Conservation (phyloP, 2,888 invertebrate species). For the Latrodectus hesperus region DNA sequence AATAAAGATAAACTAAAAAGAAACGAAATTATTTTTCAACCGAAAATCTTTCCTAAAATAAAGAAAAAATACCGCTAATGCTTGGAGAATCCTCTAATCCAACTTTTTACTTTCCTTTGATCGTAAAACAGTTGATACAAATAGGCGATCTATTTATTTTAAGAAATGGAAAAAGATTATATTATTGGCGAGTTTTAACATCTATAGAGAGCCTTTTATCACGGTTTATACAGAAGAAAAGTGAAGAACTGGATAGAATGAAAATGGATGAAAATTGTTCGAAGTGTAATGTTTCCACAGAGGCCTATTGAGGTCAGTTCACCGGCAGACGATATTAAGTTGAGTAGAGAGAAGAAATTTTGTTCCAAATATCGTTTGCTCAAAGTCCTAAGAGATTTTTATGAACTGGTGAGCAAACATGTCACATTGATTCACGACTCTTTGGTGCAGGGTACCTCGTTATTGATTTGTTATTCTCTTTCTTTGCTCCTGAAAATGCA, state of each 20-base stretch:
- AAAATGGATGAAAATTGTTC: slow-evolving; percentile 25
- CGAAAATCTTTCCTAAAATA: too few species aligned
- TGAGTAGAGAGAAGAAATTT: slow-evolving; percentile 1
- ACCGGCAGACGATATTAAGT: slow-evolving; percentile 8
- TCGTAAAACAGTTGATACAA: too few species aligned
- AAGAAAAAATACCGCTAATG: too few species aligned
- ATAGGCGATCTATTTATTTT: too few species aligned
- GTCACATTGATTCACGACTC: slow-evolving; percentile 4
- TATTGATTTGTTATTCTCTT: slow-evolving; percentile 11
- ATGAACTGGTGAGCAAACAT: not conserved
- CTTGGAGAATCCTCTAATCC: too few species aligned
- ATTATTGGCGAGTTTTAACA: too few species aligned
- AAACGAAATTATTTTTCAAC: too few species aligned
- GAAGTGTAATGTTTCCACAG: slow-evolving; percentile 18
- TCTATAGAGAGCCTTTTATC: too few species aligned
- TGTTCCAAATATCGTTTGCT: not conserved
- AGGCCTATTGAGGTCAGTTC: slow-evolving; percentile 17
- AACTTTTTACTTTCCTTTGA: too few species aligned
- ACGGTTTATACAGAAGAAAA: too few species aligned
- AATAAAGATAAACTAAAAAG: too few species aligned
- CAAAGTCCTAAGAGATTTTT: not conserved
- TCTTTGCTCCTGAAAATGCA: slow-evolving; percentile 1
- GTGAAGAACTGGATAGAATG: not conserved
- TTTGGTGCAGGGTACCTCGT: slow-evolving; percentile 4
- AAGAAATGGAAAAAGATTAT: too few species aligned